Base-by-base conservation (phyloP, 2,888 invertebrate species). In the Baronia brevicornis region DNA sequence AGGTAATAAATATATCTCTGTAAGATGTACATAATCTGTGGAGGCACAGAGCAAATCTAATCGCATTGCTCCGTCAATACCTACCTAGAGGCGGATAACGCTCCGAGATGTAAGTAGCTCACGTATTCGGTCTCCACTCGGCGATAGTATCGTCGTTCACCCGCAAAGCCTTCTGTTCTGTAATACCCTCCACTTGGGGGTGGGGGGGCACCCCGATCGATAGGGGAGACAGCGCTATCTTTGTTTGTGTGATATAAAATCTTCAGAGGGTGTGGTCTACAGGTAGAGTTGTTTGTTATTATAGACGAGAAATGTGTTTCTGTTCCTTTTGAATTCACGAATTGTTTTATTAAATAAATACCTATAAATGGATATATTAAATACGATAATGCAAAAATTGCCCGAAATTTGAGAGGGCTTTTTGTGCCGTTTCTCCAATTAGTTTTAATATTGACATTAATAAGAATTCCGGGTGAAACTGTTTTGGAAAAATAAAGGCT, bases 211-310 rank as follows among this genome's bases (percentile, higher is more conserved):
- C 30, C 29, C 39, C 42, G 58, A 53, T 61, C 65, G 52, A 63
- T 61, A 53, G 30, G 39, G 19, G 13, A 38, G 33, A 19, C 21
- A 33, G 36, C 44, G 42, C 48, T 60, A 61, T 72, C 74, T 73
- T 77, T 77, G 77, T 78, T 79, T 77, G 74, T 65, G 66, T 72
- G 66, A 74, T 71, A 75, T 68, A 72, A 72, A 75, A 73, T 74
- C 75, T 73, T 71, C 50, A 57, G 66, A 55, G 70, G 77, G 77
- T 65, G 74, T 70, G 73, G 71, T 56, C 56, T 48, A 30, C 36
- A 38, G 21, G 25, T 35, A 28, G 11, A n/a, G 34, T 24, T 20
- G n/a, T n/a, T n/a, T n/a, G n/a, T n/a, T n/a, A n/a, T n/a, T n/a
- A n/a, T n/a, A n/a, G n/a, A n/a, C n/a, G n/a, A n/a, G n/a, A n/a